phyloP scores from a whole-genome alignment of 1,140 invertebrate species.

The Coelopa frigida region DNA sequence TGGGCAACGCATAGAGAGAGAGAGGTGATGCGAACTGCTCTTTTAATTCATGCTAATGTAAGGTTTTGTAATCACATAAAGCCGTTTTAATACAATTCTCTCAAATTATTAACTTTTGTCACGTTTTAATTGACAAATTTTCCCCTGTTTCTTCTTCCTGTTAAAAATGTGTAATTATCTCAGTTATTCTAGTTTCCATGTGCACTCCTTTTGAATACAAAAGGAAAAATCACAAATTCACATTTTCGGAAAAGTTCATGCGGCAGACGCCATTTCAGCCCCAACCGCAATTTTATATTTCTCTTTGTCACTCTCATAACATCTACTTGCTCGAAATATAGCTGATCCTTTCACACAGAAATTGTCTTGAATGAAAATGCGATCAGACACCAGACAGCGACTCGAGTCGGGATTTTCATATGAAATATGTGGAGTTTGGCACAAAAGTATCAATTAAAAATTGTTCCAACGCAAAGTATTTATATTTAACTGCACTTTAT shows the following conservation, averaged over 20 bases:
- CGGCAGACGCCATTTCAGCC: slow-evolving; percentile 8
- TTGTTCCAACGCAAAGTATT: neutral
- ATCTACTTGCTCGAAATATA: neutral
- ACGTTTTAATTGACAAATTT: too few relatives aligned
- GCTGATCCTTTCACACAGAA: neutral
- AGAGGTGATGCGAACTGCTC: too few relatives aligned
- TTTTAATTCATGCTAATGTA: too few relatives aligned
- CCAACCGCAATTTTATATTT: slow-evolving; percentile 2
- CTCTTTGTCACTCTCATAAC: slow-evolving; percentile 12
- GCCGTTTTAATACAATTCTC: too few relatives aligned
- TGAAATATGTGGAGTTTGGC: slow-evolving; percentile 1
- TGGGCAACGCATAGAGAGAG: too few relatives aligned
- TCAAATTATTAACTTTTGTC: too few relatives aligned
- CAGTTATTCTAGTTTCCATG: too few relatives aligned
- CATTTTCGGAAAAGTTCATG: neutral
- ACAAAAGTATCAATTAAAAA: neutral
- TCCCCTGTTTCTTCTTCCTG: too few relatives aligned
- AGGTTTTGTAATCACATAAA: too few relatives aligned
- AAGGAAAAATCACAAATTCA: neutral
- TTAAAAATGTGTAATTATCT: too few relatives aligned
- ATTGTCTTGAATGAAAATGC: neutral
- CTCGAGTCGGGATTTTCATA: slow-evolving; percentile 2
- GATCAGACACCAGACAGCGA: slow-evolving; percentile 3
- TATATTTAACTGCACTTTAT: neutral
- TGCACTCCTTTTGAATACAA: too few relatives aligned